Evolutionary conservation across 2,797 vertebrate genomes (phyloP).

Genomic region (Chelonia mydas): DNA sequence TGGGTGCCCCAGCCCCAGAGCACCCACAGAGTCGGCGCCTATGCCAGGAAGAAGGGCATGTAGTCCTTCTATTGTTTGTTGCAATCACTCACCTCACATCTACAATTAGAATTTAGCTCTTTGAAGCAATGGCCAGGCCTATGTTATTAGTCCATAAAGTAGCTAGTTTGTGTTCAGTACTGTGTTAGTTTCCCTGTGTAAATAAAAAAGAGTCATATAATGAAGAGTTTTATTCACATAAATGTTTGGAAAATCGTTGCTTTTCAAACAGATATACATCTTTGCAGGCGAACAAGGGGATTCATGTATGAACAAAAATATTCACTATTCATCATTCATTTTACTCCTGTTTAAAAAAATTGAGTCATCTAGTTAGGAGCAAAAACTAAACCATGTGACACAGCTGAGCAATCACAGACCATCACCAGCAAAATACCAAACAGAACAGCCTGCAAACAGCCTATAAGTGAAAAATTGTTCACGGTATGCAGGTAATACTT

Average conservation of each 20-base stretch:
- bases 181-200: not conserved
- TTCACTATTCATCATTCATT: not conserved
- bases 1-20: too few species aligned
- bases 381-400: not conserved
- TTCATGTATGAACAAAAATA: not conserved
- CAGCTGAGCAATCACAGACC: not conserved
- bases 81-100: rapidly evolving
- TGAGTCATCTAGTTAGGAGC: not conserved
- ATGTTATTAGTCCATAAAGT: not conserved
- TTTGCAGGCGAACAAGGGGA: not conserved
- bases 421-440: not conserved
- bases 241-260: not conserved
- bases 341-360: not conserved
- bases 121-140: not conserved
- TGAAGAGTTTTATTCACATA: not conserved
- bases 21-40: too few species aligned
- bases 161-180: rapidly evolving
- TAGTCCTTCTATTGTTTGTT: not conserved
- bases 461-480: rapidly evolving
- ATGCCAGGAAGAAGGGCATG: not conserved
- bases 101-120: conserved; percentile 7
- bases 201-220: not conserved
- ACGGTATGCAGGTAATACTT: not conserved
- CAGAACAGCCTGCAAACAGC: not conserved
- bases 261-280: not conserved